Percentiles rank a stretch among this genome's conserved stretches.
These are phyloP conservation scores for Megatriorchis doriae DNA, from an alignment of 2,113 vertebrate species.

Conservation along the genomic window DNA sequence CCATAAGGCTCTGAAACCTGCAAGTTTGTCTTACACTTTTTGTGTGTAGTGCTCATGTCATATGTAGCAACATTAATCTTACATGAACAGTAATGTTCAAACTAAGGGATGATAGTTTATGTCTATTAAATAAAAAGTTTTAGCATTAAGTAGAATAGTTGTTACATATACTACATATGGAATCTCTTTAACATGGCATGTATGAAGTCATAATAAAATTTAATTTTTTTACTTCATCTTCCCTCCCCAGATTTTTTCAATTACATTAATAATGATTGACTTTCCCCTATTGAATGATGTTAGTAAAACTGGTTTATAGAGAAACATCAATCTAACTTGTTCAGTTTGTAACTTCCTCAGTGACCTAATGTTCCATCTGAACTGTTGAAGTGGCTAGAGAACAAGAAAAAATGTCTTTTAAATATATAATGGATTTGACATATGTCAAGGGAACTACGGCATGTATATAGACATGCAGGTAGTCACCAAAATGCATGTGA, in stretches of 20 bases:
- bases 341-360: background rate
- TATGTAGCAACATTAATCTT: background rate
- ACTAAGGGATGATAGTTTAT: background rate
- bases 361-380: background rate
- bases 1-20: background rate
- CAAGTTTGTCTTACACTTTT: background rate
- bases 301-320: background rate
- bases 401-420: background rate
- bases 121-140: background rate
- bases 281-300: background rate
- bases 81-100: background rate
- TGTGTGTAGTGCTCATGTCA: background rate
- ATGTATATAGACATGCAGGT: background rate
- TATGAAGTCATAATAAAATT: background rate
- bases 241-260: background rate
- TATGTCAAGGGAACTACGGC: background rate
- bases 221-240: background rate
- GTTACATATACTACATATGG: background rate
- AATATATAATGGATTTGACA: background rate
- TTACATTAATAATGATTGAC: background rate
- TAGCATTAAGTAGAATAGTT: background rate
- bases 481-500: background rate
- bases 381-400: background rate
- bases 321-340: background rate
- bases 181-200: background rate